Evolutionary conservation across 1,140 invertebrate genomes (phyloP).

Genomic region (Drosophila sp.): DNA sequence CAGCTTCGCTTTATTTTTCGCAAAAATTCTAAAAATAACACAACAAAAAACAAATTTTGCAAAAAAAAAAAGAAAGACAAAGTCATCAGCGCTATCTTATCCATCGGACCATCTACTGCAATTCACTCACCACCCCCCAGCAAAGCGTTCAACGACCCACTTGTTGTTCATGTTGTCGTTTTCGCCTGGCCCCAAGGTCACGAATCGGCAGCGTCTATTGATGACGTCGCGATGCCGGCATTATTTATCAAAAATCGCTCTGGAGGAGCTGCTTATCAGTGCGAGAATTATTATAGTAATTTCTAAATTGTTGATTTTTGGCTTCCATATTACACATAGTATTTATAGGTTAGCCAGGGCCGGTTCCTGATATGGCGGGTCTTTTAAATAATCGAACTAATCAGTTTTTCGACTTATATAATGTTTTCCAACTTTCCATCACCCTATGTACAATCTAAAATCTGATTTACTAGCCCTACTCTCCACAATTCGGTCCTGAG

Average conservation of each 20-base stretch:
- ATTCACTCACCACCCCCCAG: not conserved
- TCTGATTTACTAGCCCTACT: too few species aligned
- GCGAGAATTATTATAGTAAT: conserved; percentile 5
- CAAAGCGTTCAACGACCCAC: conserved; percentile 49
- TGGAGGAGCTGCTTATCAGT: not conserved
- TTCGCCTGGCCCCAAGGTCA: conserved; percentile 58
- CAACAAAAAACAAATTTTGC: conserved; percentile 42
- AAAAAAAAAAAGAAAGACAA: conserved; percentile 29
- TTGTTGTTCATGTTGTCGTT: conserved; percentile 55
- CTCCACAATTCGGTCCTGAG: not conserved
- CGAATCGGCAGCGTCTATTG: conserved; percentile 12
- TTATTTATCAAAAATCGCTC: conserved; percentile 5
- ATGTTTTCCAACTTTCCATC: too few species aligned
- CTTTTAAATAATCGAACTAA: too few species aligned
- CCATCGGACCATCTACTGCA: not conserved
- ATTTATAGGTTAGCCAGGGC: not conserved
- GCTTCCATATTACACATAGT: not conserved
- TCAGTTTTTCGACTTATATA: too few species aligned
- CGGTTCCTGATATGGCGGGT: not conserved
- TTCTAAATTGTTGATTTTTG: not conserved
- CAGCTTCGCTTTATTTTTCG: conserved; percentile 8
- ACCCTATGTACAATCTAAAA: too few species aligned
- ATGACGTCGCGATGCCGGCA: conserved; percentile 40
- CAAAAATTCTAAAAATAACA: conserved; percentile 64
- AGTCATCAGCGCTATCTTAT: conserved; percentile 16